These are phyloP conservation scores for Phaenicophaeus curvirostris DNA, from an alignment of 2,797 vertebrate species.

Conservation along the genomic window DNA sequence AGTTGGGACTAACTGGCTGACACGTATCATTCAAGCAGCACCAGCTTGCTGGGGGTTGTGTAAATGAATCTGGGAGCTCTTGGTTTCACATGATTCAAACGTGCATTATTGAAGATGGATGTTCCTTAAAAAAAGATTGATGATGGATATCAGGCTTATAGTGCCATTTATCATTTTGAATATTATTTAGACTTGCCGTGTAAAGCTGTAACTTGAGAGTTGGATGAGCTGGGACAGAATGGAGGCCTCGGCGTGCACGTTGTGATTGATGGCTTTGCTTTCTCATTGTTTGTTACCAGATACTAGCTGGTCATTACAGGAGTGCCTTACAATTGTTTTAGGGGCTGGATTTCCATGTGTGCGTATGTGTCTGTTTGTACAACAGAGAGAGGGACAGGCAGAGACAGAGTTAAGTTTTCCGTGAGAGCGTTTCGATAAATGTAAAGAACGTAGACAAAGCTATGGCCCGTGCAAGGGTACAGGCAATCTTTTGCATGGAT, in stretches of 20 bases:
- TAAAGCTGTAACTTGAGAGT: constrained; percentile 98
- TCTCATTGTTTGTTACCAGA: constrained; percentile 91
- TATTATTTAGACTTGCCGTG: constrained; percentile 99
- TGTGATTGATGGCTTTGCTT: constrained; percentile 92
- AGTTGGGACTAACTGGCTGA: constrained; percentile 74
- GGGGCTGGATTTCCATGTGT: constrained; percentile 40
- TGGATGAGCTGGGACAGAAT: constrained; percentile 89
- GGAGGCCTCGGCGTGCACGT: constrained; percentile 84
- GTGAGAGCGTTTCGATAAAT: constrained; percentile 35
- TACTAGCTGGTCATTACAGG: constrained; percentile 84
- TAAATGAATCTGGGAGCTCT: constrained; percentile 91
- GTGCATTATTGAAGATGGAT: constrained; percentile 95
- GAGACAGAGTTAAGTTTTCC: constrained; percentile 35
- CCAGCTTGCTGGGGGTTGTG: constrained; percentile 84
- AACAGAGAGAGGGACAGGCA: background rate
- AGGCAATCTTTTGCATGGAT: background rate
- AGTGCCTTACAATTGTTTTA: constrained; percentile 81
- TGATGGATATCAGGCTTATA: constrained; percentile 95
- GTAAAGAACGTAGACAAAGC: constrained; percentile 32
- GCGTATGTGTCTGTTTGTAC: background rate
- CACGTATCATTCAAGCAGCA: constrained; percentile 91
- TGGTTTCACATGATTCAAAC: constrained; percentile 92
- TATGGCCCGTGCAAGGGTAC: constrained; percentile 18
- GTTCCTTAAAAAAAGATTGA: constrained; percentile 97
- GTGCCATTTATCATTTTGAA: constrained; percentile 98